Conservation (phyloP, 2,888 invertebrate genomes). For the Orthonychiurus folsomi region DNA sequence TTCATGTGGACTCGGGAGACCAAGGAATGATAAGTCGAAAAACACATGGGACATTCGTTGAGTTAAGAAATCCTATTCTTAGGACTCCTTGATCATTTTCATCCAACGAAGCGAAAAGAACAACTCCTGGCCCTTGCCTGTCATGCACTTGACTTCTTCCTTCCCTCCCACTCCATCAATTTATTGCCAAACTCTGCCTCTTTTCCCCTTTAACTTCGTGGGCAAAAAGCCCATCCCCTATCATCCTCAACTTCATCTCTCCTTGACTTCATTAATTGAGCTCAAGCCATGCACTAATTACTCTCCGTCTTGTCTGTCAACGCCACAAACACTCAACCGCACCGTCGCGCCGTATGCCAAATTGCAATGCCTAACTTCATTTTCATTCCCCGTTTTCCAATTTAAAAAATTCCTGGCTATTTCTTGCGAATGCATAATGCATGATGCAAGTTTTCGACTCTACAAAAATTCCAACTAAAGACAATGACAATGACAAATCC, state of each 20-base stretch:
- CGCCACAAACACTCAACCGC: too few relatives aligned
- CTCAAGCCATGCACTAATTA: not conserved
- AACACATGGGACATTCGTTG: too few relatives aligned
- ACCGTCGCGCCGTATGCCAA: too few relatives aligned
- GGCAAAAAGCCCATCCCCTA: not conserved
- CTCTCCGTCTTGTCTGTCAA: not conserved
- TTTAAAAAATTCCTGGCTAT: too few relatives aligned
- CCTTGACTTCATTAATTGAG: not conserved
- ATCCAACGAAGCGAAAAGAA: not conserved
- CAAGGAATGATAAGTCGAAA: too few relatives aligned
- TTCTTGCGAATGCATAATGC: too few relatives aligned
- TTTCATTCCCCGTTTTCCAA: too few relatives aligned
- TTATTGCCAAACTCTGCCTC: not conserved
- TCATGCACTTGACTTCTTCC: not conserved
- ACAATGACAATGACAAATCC: too few relatives aligned
- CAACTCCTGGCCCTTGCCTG: not conserved
- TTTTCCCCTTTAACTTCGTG: not conserved
- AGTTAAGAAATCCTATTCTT: constrained; percentile 6
- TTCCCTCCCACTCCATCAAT: not conserved
- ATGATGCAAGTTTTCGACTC: too few relatives aligned
- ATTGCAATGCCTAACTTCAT: too few relatives aligned
- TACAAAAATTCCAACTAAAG: too few relatives aligned
- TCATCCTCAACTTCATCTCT: not conserved
- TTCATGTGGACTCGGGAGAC: too few relatives aligned
- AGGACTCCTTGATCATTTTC: constrained; percentile 3